Evolutionary conservation across 2,888 invertebrate genomes (phyloP).

Genomic region (Gymnosoma rotundatum): DNA sequence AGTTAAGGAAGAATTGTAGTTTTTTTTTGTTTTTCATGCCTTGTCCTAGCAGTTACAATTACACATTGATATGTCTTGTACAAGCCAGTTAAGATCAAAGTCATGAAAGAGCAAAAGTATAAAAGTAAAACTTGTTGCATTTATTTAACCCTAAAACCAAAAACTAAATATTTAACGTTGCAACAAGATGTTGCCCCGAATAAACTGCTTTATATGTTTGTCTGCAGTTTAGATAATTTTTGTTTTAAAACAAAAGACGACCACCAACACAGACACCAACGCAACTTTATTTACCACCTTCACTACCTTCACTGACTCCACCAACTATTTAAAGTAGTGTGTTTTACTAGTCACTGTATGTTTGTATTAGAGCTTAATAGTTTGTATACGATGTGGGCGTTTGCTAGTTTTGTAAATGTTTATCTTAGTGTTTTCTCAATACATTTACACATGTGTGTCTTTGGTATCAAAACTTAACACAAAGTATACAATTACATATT

Average conservation of each 20-base stretch:
- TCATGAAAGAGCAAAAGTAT: conserved; percentile 60
- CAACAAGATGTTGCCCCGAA: conserved; percentile 35
- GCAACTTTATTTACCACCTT: conserved; percentile 20
- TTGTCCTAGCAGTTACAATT: conserved; percentile 39
- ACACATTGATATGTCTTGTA: conserved; percentile 38
- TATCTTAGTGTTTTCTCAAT: conserved; percentile 51
- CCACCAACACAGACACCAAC: conserved; percentile 55
- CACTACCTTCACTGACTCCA: conserved; percentile 15
- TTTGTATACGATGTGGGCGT: conserved; percentile 52
- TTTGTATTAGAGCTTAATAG: conserved; percentile 20
- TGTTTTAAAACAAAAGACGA: conserved; percentile 54
- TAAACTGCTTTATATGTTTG: conserved; percentile 31
- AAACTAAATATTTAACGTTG: conserved; percentile 17
- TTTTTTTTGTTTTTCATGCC: not conserved
- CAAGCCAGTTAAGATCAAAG: conserved; percentile 65
- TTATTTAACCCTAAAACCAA: conserved; percentile 57
- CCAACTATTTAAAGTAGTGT: conserved; percentile 41
- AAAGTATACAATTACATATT: conserved; percentile 41
- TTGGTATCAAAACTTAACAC: conserved; percentile 31
- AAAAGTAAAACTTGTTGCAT: conserved; percentile 67
- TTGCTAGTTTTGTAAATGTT: conserved; percentile 59
- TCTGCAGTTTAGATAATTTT: conserved; percentile 17
- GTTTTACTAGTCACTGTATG: conserved; percentile 27
- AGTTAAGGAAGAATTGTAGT: conserved; percentile 9
- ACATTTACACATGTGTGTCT: conserved; percentile 46